Percentiles rank a stretch among this genome's conserved stretches.
Conservation (phyloP, 2,113 vertebrate species). For the Prolemur simus region DNA sequence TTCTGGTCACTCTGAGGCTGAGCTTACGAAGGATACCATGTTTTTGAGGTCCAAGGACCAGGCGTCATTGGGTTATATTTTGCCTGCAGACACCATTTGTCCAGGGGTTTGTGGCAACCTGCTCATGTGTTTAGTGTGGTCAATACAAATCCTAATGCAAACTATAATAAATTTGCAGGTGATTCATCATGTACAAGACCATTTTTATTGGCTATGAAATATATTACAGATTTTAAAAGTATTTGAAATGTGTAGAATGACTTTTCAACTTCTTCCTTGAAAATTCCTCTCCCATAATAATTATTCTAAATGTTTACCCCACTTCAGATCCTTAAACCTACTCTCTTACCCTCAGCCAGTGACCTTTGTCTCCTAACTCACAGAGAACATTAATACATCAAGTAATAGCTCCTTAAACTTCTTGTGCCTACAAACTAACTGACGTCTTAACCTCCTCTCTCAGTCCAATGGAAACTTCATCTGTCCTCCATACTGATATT, state of each 20-base stretch:
- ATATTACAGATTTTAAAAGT: background rate
- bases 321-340: background rate
- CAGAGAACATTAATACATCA: background rate
- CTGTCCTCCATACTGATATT: background rate
- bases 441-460: background rate
- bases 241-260: background rate
- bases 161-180: background rate
- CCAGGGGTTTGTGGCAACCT: background rate
- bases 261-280: conserved; percentile 24
- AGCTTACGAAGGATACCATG: background rate
- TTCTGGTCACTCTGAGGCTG: background rate
- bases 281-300: background rate
- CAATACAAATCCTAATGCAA: background rate
- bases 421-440: background rate
- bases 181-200: background rate
- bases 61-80: background rate
- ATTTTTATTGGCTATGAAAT: background rate
- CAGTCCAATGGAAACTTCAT: background rate
- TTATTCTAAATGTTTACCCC: background rate
- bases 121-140: background rate
- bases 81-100: background rate
- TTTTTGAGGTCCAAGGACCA: background rate
- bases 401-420: background rate
- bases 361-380: background rate
- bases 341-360: background rate